phyloP scores from a whole-genome alignment of 1,140 invertebrate species.

The Nasonia vitripennis region DNA sequence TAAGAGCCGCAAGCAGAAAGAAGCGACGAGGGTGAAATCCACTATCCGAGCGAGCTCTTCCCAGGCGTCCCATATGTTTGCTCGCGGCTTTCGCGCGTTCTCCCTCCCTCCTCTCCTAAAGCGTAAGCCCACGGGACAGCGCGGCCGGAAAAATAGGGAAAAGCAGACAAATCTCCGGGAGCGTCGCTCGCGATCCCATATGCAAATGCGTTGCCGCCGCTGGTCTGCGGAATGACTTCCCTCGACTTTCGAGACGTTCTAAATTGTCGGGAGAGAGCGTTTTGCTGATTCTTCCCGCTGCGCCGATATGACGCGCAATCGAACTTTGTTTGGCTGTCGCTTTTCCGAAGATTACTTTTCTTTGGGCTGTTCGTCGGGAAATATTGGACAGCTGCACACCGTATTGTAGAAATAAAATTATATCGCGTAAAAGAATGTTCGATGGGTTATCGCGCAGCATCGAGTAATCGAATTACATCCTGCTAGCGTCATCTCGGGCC shows the following conservation, averaged over 20 bases:
- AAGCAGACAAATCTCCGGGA: constrained; percentile 39
- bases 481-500: too few relatives aligned
- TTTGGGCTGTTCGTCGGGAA: too few relatives aligned
- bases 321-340: too few relatives aligned
- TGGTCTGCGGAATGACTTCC: background rate
- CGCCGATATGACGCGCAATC: too few relatives aligned
- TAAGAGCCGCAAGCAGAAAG: constrained; percentile 25
- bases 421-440: too few relatives aligned
- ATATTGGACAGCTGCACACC: too few relatives aligned
- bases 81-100: constrained; percentile 48
- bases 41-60: constrained; percentile 62
- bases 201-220: constrained; percentile 2
- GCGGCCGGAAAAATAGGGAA: constrained; percentile 32
- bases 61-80: constrained; percentile 63
- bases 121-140: constrained; percentile 6
- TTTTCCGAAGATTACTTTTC: too few relatives aligned
- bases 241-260: background rate
- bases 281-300: background rate
- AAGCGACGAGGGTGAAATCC: constrained; percentile 54
- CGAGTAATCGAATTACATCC: too few relatives aligned
- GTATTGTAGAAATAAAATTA: too few relatives aligned
- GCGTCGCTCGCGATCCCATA: constrained; percentile 16
- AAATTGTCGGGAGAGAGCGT: constrained; percentile 26
- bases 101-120: background rate
- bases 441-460: too few relatives aligned